These are phyloP conservation scores for Bombus polaris DNA, from an alignment of 1,140 invertebrate genomes.

Conservation along the genomic window DNA sequence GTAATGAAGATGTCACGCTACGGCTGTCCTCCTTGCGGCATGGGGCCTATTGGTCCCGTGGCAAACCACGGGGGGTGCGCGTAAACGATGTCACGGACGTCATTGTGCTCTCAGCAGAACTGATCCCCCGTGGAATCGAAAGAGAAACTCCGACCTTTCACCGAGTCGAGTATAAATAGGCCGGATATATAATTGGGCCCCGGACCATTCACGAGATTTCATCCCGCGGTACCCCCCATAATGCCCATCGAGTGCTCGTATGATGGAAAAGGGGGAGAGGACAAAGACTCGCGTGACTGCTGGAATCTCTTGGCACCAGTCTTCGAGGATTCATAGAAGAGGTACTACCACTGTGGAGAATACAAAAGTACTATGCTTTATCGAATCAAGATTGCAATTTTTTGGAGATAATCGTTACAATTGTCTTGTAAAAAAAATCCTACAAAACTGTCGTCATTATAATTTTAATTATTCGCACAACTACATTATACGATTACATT, in stretches of 20 bases:
- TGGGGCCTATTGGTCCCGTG: constrained; percentile 69
- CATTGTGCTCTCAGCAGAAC: constrained; percentile 70
- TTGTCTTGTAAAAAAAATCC: too few species aligned
- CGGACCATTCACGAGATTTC: constrained; percentile 45
- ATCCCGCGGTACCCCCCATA: constrained; percentile 42
- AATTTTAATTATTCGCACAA: too few species aligned
- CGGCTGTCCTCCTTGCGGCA: constrained; percentile 61
- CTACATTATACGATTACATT: too few species aligned
- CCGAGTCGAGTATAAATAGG: constrained; percentile 55
- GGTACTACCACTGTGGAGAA: neutral
- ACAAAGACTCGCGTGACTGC: constrained; percentile 52
- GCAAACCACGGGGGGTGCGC: constrained; percentile 74
- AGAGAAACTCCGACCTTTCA: constrained; percentile 57
- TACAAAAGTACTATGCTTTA: neutral
- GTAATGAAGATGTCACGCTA: constrained; percentile 80
- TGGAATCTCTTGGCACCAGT: neutral
- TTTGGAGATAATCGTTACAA: too few species aligned
- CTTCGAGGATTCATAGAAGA: neutral
- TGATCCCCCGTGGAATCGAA: constrained; percentile 74
- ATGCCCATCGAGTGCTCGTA: constrained; percentile 48
- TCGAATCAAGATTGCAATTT: neutral
- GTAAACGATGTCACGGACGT: constrained; percentile 79
- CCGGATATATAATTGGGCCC: constrained; percentile 70
- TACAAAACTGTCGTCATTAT: too few species aligned
- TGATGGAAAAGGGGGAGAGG: constrained; percentile 1